Conservation (phyloP, 1,140 invertebrate genomes). For the Macrobrachium nipponense region DNA sequence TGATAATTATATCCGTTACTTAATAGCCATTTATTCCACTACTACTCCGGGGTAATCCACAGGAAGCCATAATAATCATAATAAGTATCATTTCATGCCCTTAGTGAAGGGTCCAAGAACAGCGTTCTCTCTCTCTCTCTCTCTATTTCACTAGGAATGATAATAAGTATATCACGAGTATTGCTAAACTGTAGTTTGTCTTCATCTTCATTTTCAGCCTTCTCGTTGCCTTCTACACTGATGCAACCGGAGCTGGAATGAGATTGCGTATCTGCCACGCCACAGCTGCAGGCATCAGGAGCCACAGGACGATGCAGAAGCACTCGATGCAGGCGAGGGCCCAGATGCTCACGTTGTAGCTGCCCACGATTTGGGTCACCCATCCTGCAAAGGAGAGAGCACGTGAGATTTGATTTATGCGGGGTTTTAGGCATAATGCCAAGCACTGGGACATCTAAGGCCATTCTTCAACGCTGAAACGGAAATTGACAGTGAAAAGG, state of each 20-base stretch:
- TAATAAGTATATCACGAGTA: not conserved
- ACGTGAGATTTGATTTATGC: no score
- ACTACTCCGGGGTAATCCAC: no score
- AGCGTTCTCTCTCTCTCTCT: constrained; percentile 15
- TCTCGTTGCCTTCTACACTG: not conserved
- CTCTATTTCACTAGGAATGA: not conserved
- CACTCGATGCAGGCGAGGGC: not conserved
- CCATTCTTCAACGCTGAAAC: no score
- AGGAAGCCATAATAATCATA: no score
- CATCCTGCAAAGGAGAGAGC: not conserved
- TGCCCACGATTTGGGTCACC: not conserved
- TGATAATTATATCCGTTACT: no score
- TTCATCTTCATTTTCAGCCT: not conserved
- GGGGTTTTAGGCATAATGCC: no score
- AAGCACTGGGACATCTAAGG: no score
- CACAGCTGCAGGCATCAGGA: constrained; percentile 12
- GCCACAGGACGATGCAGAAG: constrained; percentile 18
- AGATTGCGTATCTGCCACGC: not conserved
- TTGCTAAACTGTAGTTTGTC: not conserved
- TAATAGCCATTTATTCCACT: no score
- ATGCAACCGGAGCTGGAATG: no score
- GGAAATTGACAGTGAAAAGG: no score
- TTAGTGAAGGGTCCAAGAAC: no score
- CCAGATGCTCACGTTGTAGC: constrained; percentile 22
- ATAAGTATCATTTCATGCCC: no score